A percentile compares a stretch with the other conserved stretches of the same genome.
Conservation (phyloP, 2,113 vertebrate species). For the Chloebia gouldiae region DNA sequence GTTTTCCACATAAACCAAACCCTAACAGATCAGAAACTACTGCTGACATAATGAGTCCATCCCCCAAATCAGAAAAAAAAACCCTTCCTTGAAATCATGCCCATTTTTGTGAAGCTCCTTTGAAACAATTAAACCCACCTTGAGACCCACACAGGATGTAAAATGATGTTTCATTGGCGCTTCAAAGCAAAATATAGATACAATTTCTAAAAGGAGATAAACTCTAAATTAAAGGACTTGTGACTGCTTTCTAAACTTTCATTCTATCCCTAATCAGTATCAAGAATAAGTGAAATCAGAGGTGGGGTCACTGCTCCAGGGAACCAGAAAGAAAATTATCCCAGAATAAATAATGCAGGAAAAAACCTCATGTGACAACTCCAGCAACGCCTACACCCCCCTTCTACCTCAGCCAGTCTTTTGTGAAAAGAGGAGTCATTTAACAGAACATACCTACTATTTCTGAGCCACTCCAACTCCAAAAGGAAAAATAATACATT, state of each 20-base stretch:
- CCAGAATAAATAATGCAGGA: accelerated
- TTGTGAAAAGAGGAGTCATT: background rate
- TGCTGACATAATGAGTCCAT: background rate
- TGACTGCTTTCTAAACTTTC: background rate
- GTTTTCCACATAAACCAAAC: background rate
- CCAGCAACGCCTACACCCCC: background rate
- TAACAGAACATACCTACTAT: background rate
- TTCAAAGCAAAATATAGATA: background rate
- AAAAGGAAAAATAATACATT: background rate
- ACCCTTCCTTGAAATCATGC: background rate
- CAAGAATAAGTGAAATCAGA: background rate
- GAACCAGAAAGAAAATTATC: background rate
- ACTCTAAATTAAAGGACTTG: background rate
- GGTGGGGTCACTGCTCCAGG: background rate
- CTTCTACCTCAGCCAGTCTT: background rate
- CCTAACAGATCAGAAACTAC: background rate
- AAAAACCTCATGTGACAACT: background rate
- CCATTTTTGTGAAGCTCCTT: background rate
- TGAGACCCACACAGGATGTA: background rate
- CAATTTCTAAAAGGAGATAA: background rate
- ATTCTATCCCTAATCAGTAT: background rate
- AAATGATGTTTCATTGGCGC: background rate
- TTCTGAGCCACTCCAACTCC: background rate
- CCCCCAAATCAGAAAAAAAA: background rate
- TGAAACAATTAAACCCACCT: background rate